Conservation (phyloP, 2,113 vertebrate species). For the Syrrhaptes paradoxus region DNA sequence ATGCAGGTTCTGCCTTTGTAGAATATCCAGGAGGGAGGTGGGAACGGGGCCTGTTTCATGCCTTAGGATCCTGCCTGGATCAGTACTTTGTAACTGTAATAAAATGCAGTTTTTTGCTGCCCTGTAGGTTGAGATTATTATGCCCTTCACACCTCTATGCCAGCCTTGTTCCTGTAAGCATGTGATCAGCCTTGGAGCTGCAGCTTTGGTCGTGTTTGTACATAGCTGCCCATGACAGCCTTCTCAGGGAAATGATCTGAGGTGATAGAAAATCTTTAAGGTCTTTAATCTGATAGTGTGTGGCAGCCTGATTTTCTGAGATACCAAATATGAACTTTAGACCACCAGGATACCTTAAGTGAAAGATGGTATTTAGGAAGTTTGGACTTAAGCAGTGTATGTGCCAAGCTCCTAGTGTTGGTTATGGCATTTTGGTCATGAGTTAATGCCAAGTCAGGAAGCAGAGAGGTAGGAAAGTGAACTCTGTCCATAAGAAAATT, state of each 20-base stretch:
- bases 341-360: background rate
- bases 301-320: background rate
- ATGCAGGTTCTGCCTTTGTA: background rate
- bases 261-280: background rate
- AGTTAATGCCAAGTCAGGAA: background rate
- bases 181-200: background rate
- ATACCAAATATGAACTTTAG: background rate
- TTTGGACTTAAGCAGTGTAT: background rate
- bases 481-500: background rate
- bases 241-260: background rate
- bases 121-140: background rate
- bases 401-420: background rate
- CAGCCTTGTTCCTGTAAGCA: background rate
- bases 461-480: background rate
- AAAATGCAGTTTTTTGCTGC: background rate
- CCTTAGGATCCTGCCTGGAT: background rate
- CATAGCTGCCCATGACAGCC: background rate
- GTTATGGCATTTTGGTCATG: background rate
- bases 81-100: background rate
- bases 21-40: background rate
- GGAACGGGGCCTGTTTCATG: background rate
- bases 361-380: background rate
- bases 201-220: background rate
- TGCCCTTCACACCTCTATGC: rapidly evolving
- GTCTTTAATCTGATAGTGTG: background rate